phyloP scores from a whole-genome alignment of 2,113 vertebrate genomes.

The Ptilorrhoa leucosticta region DNA sequence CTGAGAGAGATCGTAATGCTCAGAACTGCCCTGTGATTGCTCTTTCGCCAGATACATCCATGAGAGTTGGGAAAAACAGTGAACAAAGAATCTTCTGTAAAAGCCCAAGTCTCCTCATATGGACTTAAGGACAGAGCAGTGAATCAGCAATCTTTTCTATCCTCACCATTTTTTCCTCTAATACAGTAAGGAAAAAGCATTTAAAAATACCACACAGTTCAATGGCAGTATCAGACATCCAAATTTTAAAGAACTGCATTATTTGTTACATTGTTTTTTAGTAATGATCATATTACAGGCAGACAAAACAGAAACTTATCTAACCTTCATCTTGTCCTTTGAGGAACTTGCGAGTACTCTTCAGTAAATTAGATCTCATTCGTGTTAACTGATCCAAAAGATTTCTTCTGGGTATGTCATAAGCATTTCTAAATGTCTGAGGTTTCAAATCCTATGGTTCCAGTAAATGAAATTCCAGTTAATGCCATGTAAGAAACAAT shows the following conservation, averaged over 20 bases:
- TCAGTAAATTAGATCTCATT: conserved; percentile 95
- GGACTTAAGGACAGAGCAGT: background rate
- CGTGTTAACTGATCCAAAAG: conserved; percentile 95
- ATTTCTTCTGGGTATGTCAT: conserved; percentile 93
- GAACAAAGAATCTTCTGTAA: background rate
- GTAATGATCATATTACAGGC: background rate
- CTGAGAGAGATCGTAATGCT: background rate
- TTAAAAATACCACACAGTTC: background rate
- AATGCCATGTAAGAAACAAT: background rate
- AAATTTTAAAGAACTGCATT: background rate
- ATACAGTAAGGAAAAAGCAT: background rate
- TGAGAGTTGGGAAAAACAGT: background rate
- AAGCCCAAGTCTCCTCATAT: background rate
- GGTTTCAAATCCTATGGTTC: conserved; percentile 87
- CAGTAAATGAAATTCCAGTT: conserved; percentile 52
- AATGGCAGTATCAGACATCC: background rate
- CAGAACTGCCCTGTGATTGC: background rate
- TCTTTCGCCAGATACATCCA: background rate
- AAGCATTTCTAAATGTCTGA: conserved; percentile 93
- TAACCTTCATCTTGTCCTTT: conserved; percentile 92
- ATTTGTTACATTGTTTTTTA: background rate
- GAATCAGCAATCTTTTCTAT: background rate
- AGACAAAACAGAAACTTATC: background rate
- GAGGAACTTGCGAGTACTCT: conserved; percentile 81
- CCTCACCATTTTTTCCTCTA: background rate